Evolutionary conservation across 2,888 invertebrate species (phyloP).

Genomic region (Endomychus coccineus): DNA sequence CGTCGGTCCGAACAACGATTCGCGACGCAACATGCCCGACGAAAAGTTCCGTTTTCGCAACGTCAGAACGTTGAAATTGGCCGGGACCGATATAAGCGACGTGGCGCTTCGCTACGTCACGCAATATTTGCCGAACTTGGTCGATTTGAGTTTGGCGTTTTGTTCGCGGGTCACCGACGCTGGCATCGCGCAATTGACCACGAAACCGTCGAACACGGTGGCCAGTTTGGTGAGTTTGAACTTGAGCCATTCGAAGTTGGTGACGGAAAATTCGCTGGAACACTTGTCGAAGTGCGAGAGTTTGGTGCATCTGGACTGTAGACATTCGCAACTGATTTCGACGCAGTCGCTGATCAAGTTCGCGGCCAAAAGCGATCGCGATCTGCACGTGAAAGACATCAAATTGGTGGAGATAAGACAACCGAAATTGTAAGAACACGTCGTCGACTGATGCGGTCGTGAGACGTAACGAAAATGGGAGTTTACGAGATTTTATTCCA

Average conservation of each 20-base stretch:
- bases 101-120: conserved; percentile 71
- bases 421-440: too few relatives aligned
- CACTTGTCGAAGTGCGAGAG: conserved; percentile 71
- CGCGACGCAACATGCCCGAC: conserved; percentile 67
- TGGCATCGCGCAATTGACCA: conserved; percentile 79
- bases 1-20: conserved; percentile 75
- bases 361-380: conserved; percentile 71
- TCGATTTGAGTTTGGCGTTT: conserved; percentile 72
- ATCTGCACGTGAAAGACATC: conserved; percentile 71
- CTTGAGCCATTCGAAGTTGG: conserved; percentile 72
- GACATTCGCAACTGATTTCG: conserved; percentile 73
- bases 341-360: conserved; percentile 78
- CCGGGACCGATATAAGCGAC: conserved; percentile 86
- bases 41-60: conserved; percentile 71
- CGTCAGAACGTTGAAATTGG: conserved; percentile 65
- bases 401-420: conserved; percentile 60
- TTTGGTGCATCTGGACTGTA: conserved; percentile 64
- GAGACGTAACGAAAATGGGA: too few relatives aligned
- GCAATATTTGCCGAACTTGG: conserved; percentile 67
- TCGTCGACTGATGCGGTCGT: too few relatives aligned
- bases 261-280: conserved; percentile 76
- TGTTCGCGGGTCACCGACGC: conserved; percentile 86
- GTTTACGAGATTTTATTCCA: too few relatives aligned
- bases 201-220: conserved; percentile 63
- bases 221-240: conserved; percentile 64